Evolutionary conservation across 1,140 invertebrate genomes (phyloP).

Genomic region (Macrosteles quadrilineatus): DNA sequence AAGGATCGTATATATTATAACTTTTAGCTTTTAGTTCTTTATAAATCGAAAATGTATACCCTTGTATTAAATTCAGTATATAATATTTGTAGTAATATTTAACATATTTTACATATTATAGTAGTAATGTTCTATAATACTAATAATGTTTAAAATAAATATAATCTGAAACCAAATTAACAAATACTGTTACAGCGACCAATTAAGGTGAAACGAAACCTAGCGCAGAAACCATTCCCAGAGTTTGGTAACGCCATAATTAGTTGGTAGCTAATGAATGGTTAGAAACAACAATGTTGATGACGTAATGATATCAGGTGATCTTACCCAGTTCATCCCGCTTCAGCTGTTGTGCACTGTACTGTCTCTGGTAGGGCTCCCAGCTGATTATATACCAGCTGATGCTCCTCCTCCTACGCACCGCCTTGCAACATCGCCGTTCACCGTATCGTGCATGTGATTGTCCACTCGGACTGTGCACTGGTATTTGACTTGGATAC

Average conservation of each 20-base stretch:
- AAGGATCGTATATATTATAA: no score
- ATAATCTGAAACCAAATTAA: no score
- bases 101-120: no score
- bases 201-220: neutral
- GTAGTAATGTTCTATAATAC: no score
- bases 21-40: no score
- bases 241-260: neutral
- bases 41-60: no score
- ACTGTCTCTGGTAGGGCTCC: neutral
- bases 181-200: neutral
- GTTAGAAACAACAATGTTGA: neutral
- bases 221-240: neutral
- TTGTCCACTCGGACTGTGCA: no score
- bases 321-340: slow-evolving; percentile 6
- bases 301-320: neutral
- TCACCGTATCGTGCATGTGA: no score
- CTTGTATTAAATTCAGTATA: no score
- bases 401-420: slow-evolving; percentile 9
- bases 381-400: slow-evolving; percentile 5
- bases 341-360: neutral
- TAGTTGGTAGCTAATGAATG: neutral
- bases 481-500: no score
- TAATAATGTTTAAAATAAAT: no score
- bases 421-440: neutral
- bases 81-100: no score